phyloP scores from a whole-genome alignment of 2,888 invertebrate species.

The Andrena praecox region DNA sequence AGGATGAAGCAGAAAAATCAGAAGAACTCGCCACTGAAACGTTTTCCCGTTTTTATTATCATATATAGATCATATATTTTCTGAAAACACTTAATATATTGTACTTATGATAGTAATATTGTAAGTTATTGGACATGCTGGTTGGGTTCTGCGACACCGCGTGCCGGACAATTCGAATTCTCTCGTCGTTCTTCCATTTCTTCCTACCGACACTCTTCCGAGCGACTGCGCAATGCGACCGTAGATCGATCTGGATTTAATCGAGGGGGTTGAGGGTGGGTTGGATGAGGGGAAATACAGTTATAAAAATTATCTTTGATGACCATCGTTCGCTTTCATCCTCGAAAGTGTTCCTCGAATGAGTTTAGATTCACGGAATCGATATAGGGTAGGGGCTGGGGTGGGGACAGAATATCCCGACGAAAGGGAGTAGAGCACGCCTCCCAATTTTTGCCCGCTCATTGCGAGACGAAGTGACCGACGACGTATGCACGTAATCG shows the following conservation, averaged over 20 bases:
- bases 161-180: slow-evolving; percentile 54
- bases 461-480: slow-evolving; percentile 65
- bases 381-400: slow-evolving; percentile 13
- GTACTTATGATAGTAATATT: slow-evolving; percentile 81
- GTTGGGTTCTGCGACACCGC: slow-evolving; percentile 65
- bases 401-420: slow-evolving; percentile 5
- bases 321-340: slow-evolving; percentile 58
- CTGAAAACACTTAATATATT: slow-evolving; percentile 83
- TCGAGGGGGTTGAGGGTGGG: neutral
- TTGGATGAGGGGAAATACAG: slow-evolving; percentile 56
- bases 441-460: slow-evolving; percentile 14
- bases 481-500: slow-evolving; percentile 59
- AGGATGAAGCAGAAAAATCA: slow-evolving; percentile 52
- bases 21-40: slow-evolving; percentile 67
- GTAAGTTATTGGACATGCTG: slow-evolving; percentile 80
- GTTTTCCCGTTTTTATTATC: slow-evolving; percentile 81
- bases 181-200: slow-evolving; percentile 21
- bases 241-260: slow-evolving; percentile 42
- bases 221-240: slow-evolving; percentile 44
- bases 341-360: slow-evolving; percentile 30
- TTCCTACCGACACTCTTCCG: slow-evolving; percentile 1
- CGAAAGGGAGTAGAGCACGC: neutral
- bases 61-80: slow-evolving; percentile 83
- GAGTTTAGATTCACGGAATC: slow-evolving; percentile 40
- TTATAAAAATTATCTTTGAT: slow-evolving; percentile 68